These are phyloP conservation scores for Anthrax anthrax DNA, from an alignment of 2,888 invertebrate genomes.

Conservation along the genomic window DNA sequence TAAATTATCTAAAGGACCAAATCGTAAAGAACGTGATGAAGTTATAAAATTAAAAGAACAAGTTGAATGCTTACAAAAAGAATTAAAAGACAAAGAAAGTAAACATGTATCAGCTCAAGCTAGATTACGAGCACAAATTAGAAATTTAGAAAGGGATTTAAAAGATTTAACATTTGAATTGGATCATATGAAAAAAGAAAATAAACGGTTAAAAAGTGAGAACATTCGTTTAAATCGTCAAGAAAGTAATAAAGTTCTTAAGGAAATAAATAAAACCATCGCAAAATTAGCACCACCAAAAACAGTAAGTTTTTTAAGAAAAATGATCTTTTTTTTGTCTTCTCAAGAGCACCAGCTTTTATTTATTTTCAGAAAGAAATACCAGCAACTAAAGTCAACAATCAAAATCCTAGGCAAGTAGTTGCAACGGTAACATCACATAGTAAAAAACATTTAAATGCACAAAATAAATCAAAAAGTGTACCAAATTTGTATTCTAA, in stretches of 20 bases:
- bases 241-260: conserved; percentile 57
- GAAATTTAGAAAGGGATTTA: conserved; percentile 57
- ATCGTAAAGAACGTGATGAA: conserved; percentile 56
- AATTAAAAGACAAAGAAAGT: conserved; percentile 56
- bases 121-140: conserved; percentile 57
- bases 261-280: conserved; percentile 56
- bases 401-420: conserved; percentile 14
- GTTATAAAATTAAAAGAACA: conserved; percentile 48
- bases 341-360: neutral
- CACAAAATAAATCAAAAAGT: conserved; percentile 36
- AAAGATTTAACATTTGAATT: conserved; percentile 47
- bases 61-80: conserved; percentile 48
- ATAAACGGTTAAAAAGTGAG: conserved; percentile 44
- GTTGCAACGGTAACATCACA: conserved; percentile 10
- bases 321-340: neutral
- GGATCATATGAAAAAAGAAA: conserved; percentile 52
- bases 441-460: conserved; percentile 23
- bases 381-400: conserved; percentile 4
- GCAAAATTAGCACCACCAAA: conserved; percentile 31
- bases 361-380: neutral
- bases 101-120: conserved; percentile 57
- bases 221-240: conserved; percentile 42
- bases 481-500: conserved; percentile 32
- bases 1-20: conserved; percentile 51
- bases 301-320: conserved; percentile 19